phyloP scores from a whole-genome alignment of 2,797 vertebrate genomes.

The Buphagus erythrorhynchus region DNA sequence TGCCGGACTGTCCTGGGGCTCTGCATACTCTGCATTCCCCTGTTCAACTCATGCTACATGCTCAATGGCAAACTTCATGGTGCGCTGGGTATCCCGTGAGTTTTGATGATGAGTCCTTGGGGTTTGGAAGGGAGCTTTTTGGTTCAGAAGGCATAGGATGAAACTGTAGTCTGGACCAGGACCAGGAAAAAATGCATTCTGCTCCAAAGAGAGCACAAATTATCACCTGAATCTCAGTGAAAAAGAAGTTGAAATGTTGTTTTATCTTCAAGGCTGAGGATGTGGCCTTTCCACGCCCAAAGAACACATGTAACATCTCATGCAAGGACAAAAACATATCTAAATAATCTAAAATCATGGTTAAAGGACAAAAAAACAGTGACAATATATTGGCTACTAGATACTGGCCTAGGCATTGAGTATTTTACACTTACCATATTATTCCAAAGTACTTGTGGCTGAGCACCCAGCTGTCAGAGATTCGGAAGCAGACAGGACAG shows the following conservation, averaged over 20 bases:
- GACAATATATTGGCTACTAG: not conserved
- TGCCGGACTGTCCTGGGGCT: not conserved
- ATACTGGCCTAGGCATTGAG: not conserved
- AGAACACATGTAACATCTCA: not conserved
- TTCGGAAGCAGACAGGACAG: not conserved
- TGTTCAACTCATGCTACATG: not conserved
- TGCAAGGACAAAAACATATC: not conserved
- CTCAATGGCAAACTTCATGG: not conserved
- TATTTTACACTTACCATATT: not conserved
- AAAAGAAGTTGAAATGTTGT: not conserved
- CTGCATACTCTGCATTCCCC: not conserved
- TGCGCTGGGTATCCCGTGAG: not conserved
- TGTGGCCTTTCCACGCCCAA: not conserved
- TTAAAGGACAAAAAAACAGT: not conserved
- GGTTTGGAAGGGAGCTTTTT: not conserved
- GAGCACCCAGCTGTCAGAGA: not conserved
- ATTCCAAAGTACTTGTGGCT: not conserved
- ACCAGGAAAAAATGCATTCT: not conserved
- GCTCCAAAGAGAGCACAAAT: not conserved
- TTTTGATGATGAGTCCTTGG: not conserved
- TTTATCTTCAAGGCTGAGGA: not conserved
- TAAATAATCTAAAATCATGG: not conserved
- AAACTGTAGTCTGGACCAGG: not conserved
- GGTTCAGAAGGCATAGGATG: not conserved
- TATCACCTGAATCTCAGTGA: not conserved